Base-by-base conservation (phyloP, 1,140 invertebrate genomes). In the Ladona fulva region DNA sequence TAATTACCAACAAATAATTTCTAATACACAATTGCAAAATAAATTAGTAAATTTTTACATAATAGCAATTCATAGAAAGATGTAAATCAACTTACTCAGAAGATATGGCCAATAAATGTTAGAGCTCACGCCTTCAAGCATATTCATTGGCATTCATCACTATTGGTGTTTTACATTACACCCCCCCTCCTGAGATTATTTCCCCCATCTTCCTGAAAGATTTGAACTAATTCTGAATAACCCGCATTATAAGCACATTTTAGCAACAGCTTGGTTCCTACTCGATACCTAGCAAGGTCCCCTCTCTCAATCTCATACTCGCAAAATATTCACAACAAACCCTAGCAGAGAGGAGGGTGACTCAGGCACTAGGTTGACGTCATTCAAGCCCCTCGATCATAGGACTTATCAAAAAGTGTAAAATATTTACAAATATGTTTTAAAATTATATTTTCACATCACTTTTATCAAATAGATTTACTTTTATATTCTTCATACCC, bases 391-490 rank as follows among this genome's bases (percentile, higher is more conserved):
- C n/a, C 52, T 19, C 52, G 12, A 22, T 66, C 52, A 66, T 66
- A 66, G 52, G 52, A 66, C 52, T 66, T 66, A 66, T 66, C 52
- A 66, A 66, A 66, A 66, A 66, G 52, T 66, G 52, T 66, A 66
- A 66, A 66, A 66, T 66, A 66, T 66, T 66, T 66, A 66, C 52
- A 66, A 66, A 66, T 66, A 66, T 22, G 52, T 66, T 66, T 66
- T 16, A 66, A 66, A 66, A 66, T 66, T 66, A 66, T 66, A 66
- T 66, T 22, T 66, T 66, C n/a, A 66, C 16, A 66, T 66, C n/a
- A 66, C 52, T 6, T 66, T 66, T 66, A 66, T 66, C 52, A 66
- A 66, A 66, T 66, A 66, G 52, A 66, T 66, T 66, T 22, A 66
- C 52, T 19, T 66, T 66, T 66, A 37, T 66, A 19, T 12, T 66